Evolutionary conservation across 2,113 vertebrate genomes (phyloP), one percentile per base, ranked within the genome.

Genomic region (Glaucidium brasilianum): DNA sequence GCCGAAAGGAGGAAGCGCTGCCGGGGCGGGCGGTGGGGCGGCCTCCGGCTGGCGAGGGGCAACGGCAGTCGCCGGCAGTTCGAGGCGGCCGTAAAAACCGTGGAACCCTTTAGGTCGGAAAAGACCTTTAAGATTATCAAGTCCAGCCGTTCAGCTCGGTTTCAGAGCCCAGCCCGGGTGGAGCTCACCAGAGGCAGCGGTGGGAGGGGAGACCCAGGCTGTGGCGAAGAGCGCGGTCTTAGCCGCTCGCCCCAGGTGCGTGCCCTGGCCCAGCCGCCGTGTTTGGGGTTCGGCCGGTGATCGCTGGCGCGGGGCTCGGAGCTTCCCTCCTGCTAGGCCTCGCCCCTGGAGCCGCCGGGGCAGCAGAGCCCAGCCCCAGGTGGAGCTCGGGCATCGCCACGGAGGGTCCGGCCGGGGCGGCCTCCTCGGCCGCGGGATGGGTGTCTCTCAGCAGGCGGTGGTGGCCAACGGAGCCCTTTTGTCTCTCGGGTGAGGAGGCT

Each of bases 361-460:
- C 20, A 35, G 45, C 12, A 19, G 37, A 17, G 12, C 16, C 1
- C 2, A 55, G 6, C 5, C 11, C 8, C 43, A 63, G 66, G 53
- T 22, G 84, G 32, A 76, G 59, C 35, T 59, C 1, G 16, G 34
- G 55, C 18, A 7, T 20, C 5, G 5, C 2, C 10, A 10, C 16
- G 5, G 12, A 10, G n/a, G 21, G 26, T 34, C 47, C 35, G 34
- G 11, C 21, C 11, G 3, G 45, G 67, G 53, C 53, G 37, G 26
- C 20, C n/a, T 5, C 26, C n/a, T 10, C 11, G 26, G n/a, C 15
- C 5, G n/a, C 22, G 8, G 15, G 12, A 6, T 6, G 8, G 7
- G 14, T 11, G 2, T 15, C 35, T 23, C 10, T 22, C 8, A 12
- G 0, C 9, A 3, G 2, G 68, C 6, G 0, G 25, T 34, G 34